Conservation (phyloP, 2,797 vertebrate species). For the Pipistrellus pipistrellus region DNA sequence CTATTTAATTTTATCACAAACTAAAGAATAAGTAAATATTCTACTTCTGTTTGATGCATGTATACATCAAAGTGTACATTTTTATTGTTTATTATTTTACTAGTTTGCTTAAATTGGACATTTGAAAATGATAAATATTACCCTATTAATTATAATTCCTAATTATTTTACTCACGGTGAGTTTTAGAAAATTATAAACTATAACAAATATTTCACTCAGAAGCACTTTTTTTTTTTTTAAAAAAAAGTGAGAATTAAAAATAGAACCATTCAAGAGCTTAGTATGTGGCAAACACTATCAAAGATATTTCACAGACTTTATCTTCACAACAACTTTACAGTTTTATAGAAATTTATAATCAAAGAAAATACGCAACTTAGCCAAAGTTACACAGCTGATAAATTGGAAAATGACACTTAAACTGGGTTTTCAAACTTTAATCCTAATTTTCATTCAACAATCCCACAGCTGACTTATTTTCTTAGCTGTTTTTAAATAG, state of each 20-base stretch:
- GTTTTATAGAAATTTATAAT: background rate
- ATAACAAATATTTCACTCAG: background rate
- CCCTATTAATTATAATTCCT: background rate
- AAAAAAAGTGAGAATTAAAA: conserved; percentile 2
- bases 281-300: background rate
- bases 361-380: background rate
- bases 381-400: background rate
- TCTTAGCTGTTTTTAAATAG: conserved; percentile 1
- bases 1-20: background rate
- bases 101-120: background rate
- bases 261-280: background rate
- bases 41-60: background rate
- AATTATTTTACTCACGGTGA: background rate
- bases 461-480: background rate
- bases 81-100: conserved; percentile 23
- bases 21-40: background rate
- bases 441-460: background rate
- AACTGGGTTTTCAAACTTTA: background rate
- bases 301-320: background rate
- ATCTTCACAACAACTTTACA: background rate
- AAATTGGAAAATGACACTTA: conserved; percentile 37
- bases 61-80: background rate
- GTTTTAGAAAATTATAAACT: background rate
- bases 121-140: background rate
- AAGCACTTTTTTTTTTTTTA: background rate